Percentiles rank a stretch among this genome's conserved stretches.
Conservation (phyloP, 2,888 invertebrate genomes). For the Nipponacmea schrenckii region DNA sequence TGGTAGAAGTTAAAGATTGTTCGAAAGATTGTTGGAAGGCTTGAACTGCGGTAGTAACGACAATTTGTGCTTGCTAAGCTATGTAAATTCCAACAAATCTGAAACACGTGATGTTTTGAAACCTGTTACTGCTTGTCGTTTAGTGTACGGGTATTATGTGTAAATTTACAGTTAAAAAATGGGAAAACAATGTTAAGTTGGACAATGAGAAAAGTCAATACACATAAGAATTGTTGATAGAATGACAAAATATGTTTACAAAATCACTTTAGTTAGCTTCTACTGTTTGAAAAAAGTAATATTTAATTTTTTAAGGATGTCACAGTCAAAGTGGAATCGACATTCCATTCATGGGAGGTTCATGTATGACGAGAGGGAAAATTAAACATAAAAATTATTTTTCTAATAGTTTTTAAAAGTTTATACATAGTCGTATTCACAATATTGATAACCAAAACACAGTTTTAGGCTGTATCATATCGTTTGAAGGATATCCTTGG, state of each 20-base stretch:
- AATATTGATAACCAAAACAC: too few relatives aligned
- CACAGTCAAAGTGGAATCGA: too few relatives aligned
- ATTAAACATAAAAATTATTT: too few relatives aligned
- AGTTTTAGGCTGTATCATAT: too few relatives aligned
- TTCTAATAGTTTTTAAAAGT: too few relatives aligned
- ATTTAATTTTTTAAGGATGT: too few relatives aligned
- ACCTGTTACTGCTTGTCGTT: constrained; percentile 15
- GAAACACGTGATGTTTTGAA: constrained; percentile 13
- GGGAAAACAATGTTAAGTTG: constrained; percentile 25
- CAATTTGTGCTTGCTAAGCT: constrained; percentile 19
- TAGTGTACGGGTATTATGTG: constrained; percentile 20
- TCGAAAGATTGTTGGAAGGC: constrained; percentile 18
- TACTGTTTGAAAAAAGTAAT: too few relatives aligned
- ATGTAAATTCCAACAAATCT: constrained; percentile 21
- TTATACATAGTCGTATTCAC: too few relatives aligned
- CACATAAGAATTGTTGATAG: constrained; percentile 20
- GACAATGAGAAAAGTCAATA: constrained; percentile 25
- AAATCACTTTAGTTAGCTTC: too few relatives aligned
- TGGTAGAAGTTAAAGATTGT: constrained; percentile 19
- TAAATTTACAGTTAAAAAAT: constrained; percentile 28
- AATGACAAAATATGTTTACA: constrained; percentile 17
- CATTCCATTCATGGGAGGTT: too few relatives aligned
- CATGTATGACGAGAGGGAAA: too few relatives aligned
- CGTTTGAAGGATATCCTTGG: too few relatives aligned
- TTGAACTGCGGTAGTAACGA: constrained; percentile 13